Evolutionary conservation across 1,140 invertebrate genomes (phyloP).

Genomic region (Neotoxoptera formosana): DNA sequence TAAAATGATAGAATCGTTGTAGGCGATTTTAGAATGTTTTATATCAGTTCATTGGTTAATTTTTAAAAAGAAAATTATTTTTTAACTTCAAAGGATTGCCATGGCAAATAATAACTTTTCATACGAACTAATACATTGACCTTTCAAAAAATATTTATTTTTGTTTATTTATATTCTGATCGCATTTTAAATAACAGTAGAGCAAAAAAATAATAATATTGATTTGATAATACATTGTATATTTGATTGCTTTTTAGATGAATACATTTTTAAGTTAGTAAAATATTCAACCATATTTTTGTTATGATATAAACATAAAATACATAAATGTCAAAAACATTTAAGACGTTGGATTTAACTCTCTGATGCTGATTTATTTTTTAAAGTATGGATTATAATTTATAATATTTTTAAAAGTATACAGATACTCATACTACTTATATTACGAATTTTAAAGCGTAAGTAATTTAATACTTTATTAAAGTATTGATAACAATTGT

Average conservation of each 20-base stretch:
- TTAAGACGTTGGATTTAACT: too few relatives aligned
- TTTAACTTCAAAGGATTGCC: neutral
- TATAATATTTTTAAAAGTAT: neutral
- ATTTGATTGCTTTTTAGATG: neutral
- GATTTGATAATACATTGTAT: neutral
- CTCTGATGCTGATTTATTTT: neutral
- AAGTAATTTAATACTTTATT: neutral
- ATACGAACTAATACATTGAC: neutral
- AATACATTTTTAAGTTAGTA: neutral
- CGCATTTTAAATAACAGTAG: neutral
- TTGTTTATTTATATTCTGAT: neutral
- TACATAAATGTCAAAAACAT: neutral
- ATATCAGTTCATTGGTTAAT: neutral
- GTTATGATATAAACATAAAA: neutral
- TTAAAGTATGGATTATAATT: neutral
- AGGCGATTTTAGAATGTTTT: slow-evolving; percentile 6
- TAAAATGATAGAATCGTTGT: neutral
- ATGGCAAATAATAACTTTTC: neutral
- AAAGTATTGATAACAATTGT: too few relatives aligned
- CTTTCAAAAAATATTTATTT: neutral
- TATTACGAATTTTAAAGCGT: neutral
- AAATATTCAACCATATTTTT: neutral
- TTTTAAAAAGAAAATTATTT: neutral
- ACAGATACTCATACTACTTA: neutral
- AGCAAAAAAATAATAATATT: neutral